A percentile compares a stretch with the other conserved stretches of the same genome.
Evolutionary conservation across 2,888 invertebrate genomes (phyloP).

Genomic region (Hemithea aestivaria): DNA sequence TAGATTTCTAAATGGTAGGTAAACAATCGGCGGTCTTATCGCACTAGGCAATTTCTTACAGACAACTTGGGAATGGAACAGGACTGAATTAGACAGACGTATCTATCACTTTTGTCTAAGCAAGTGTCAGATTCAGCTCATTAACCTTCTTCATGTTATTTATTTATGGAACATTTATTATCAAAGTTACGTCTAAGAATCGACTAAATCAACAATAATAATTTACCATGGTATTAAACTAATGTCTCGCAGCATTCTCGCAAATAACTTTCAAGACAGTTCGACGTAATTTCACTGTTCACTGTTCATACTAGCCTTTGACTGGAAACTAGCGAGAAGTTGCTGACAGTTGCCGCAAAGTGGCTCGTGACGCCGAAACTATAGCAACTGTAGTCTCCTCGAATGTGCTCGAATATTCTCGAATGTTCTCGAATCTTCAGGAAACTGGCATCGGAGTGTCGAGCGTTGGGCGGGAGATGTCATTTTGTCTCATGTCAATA

Average conservation of each 20-base stretch:
- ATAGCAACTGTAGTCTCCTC: conserved; percentile 4
- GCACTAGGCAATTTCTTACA: too few relatives aligned
- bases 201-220: too few relatives aligned
- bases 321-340: conserved; percentile 24
- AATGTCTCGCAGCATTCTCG: conserved; percentile 5
- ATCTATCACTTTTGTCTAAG: too few relatives aligned
- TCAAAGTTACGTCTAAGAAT: too few relatives aligned
- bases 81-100: too few relatives aligned
- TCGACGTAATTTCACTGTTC: conserved; percentile 12
- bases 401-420: conserved; percentile 9
- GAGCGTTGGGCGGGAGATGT: conserved; percentile 3
- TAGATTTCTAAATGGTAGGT: too few relatives aligned
- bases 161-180: too few relatives aligned
- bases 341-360: conserved; percentile 23
- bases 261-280: conserved; percentile 10
- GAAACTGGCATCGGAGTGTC: neutral
- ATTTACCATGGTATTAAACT: too few relatives aligned
- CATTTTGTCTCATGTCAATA: conserved; percentile 10
- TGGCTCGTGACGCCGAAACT: conserved; percentile 15
- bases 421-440: conserved; percentile 9
- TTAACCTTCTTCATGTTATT: too few relatives aligned
- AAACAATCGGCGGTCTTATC: too few relatives aligned
- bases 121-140: too few relatives aligned
- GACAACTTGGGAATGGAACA: too few relatives aligned
- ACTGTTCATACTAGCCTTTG: conserved; percentile 19